Conservation (phyloP, 2,888 invertebrate genomes). For the Charanyca ferruginea region DNA sequence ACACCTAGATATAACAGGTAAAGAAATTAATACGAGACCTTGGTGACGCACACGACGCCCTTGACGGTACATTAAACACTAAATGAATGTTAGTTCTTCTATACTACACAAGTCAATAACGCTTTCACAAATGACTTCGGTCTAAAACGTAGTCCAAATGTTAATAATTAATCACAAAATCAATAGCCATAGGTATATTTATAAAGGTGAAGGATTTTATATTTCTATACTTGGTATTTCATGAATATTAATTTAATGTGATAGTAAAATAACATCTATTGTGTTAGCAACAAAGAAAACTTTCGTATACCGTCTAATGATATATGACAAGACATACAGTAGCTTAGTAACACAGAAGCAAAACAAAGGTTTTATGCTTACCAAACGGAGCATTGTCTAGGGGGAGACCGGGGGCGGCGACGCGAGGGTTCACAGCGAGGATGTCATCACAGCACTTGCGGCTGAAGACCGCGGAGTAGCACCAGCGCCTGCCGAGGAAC, state of each 20-base stretch:
- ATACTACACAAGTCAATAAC: slow-evolving; percentile 64
- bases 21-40: slow-evolving; percentile 65
- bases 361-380: slow-evolving; percentile 69
- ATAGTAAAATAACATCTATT: slow-evolving; percentile 54
- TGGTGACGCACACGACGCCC: slow-evolving; percentile 73
- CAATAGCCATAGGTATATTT: slow-evolving; percentile 56
- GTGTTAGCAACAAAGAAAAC: slow-evolving; percentile 62
- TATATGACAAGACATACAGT: slow-evolving; percentile 55
- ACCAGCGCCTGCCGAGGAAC: slow-evolving; percentile 95
- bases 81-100: slow-evolving; percentile 67
- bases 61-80: slow-evolving; percentile 73
- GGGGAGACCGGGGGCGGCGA: slow-evolving; percentile 78
- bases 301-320: slow-evolving; percentile 46
- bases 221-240: slow-evolving; percentile 47
- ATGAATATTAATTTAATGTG: slow-evolving; percentile 26
- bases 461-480: slow-evolving; percentile 82
- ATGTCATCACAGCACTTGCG: slow-evolving; percentile 86
- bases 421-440: slow-evolving; percentile 84
- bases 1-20: slow-evolving; percentile 58
- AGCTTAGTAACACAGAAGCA: slow-evolving; percentile 62
- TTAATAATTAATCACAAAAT: slow-evolving; percentile 67
- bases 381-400: slow-evolving; percentile 87
- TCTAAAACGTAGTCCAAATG: slow-evolving; percentile 53
- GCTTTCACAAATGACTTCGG: slow-evolving; percentile 62
- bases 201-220: slow-evolving; percentile 54